Evolutionary conservation across 2,888 invertebrate species (phyloP), one percentile per base, ranked within the genome.

Genomic region (Orchestes rusci): DNA sequence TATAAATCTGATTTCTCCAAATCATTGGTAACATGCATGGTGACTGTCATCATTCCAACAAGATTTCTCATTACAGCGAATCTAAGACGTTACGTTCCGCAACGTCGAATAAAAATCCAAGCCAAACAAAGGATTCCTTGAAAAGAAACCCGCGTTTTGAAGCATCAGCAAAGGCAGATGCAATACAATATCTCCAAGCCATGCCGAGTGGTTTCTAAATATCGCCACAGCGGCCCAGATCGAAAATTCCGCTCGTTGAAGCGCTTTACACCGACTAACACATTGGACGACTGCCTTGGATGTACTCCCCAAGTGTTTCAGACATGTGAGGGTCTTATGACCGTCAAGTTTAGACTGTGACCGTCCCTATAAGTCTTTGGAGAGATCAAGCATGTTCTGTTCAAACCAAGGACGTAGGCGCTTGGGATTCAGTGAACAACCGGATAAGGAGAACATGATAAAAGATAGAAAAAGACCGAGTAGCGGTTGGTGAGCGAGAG

Each of bases 291-390:
- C 35, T 38, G 47, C 31, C 36, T 42, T 47, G 47, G 47, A 43
- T 47, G 47, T 47, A 39, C 43, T 47, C 47, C 43, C 47, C 47
- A 47, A 43, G 40, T 47, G 43, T 43, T 46, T 28, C 28, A 43
- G 38, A 33, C 43, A 43, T 32, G 38, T 43, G 43, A 47, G 47
- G 47, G 47, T 42, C 43, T 47, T 20, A 29, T 39, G 43, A 39
- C 45, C 43, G 37, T 19, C 42, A 29, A 36, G 35, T 23, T 13
- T 38, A 38, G 43, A 43, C 38, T 43, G 43, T 38, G 43, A 43
- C 3, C 20, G 19, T 7, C 15, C 5, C 12, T n/a, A n/a, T n/a
- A n/a, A n/a, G n/a, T 7, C 2, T 4, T 16, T 15, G 10, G 13
- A 10, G n/a, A 4, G 5, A 19, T 2, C 19, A 15, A 2, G 12